phyloP scores from a whole-genome alignment of 2,888 invertebrate genomes.

The Xanthorhoe spadicearia region DNA sequence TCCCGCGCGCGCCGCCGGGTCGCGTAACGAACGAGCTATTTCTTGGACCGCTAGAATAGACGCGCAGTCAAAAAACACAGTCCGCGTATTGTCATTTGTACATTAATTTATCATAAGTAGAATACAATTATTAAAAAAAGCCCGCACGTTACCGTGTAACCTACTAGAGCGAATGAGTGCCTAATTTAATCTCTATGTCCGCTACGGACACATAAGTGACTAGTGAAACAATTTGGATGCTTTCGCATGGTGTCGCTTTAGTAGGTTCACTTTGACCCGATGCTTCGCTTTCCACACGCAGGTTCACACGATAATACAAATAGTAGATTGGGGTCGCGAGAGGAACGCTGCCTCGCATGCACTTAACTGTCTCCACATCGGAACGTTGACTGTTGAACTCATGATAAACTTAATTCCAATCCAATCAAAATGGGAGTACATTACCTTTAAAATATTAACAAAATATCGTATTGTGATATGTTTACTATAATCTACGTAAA shows the following conservation, averaged over 20 bases:
- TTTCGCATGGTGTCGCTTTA: conserved; percentile 30
- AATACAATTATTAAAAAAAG: conserved; percentile 27
- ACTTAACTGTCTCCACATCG: conserved; percentile 7
- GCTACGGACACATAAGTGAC: conserved; percentile 26
- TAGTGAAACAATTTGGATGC: conserved; percentile 29
- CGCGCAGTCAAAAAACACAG: conserved; percentile 28
- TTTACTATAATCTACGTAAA: conserved; percentile 42
- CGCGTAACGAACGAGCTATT: conserved; percentile 27
- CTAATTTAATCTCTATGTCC: conserved; percentile 21
- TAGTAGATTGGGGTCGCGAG: conserved; percentile 2
- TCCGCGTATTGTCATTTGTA: conserved; percentile 35
- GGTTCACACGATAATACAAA: conserved; percentile 1
- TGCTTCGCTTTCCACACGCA: neutral
- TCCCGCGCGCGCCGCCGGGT: conserved; percentile 12
- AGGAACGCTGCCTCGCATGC: conserved; percentile 3
- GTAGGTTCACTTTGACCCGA: conserved; percentile 21
- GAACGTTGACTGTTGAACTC: conserved; percentile 20
- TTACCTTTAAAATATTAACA: conserved; percentile 29
- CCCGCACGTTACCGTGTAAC: conserved; percentile 31
- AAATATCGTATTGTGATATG: conserved; percentile 43
- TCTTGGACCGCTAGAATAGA: conserved; percentile 34
- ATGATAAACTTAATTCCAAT: conserved; percentile 7
- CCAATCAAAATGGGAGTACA: conserved; percentile 12
- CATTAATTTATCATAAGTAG: conserved; percentile 26
- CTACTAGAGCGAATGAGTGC: conserved; percentile 33